Percentiles rank a stretch among this genome's conserved stretches.
Evolutionary conservation across 2,797 vertebrate species (phyloP).

Genomic region (Gorsachius magnificus): DNA sequence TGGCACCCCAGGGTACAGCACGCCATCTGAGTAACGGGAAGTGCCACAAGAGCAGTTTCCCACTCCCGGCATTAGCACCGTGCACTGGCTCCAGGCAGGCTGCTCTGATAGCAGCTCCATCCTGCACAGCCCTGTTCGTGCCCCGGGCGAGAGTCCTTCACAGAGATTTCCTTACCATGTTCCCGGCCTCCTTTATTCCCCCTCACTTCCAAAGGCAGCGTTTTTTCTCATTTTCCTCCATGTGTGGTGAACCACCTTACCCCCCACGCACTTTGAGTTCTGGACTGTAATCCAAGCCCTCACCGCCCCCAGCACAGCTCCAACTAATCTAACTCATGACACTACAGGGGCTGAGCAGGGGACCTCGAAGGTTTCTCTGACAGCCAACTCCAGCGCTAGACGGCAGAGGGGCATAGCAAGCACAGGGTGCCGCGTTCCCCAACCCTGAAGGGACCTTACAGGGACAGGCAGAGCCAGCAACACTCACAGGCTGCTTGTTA

Average conservation of each 20-base stretch:
- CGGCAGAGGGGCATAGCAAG: not conserved
- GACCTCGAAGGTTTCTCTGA: slow-evolving; percentile 70
- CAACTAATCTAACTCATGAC: slow-evolving; percentile 73
- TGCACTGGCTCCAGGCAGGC: not conserved
- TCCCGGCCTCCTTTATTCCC: slow-evolving; percentile 13
- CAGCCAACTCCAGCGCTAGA: slow-evolving; percentile 55
- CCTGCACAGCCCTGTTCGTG: not conserved
- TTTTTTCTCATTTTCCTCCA: slow-evolving; percentile 66
- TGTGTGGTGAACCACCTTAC: slow-evolving; percentile 55
- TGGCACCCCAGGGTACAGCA: not conserved
- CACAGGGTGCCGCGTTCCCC: not conserved
- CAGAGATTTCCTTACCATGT: slow-evolving; percentile 59
- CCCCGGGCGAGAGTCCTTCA: not conserved
- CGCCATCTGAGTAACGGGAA: not conserved
- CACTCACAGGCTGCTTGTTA: not conserved
- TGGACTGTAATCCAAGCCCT: slow-evolving; percentile 69
- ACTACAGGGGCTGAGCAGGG: slow-evolving; percentile 58
- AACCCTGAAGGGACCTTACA: not conserved
- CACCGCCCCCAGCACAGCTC: slow-evolving; percentile 66
- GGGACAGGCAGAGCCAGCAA: not conserved
- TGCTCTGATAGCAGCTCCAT: not conserved
- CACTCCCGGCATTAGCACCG: not conserved
- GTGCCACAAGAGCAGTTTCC: not conserved
- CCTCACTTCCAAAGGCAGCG: slow-evolving; percentile 24
- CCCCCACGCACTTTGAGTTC: slow-evolving; percentile 59